Evolutionary conservation across 2,888 invertebrate species (phyloP).

Genomic region (Drosophila falleni): DNA sequence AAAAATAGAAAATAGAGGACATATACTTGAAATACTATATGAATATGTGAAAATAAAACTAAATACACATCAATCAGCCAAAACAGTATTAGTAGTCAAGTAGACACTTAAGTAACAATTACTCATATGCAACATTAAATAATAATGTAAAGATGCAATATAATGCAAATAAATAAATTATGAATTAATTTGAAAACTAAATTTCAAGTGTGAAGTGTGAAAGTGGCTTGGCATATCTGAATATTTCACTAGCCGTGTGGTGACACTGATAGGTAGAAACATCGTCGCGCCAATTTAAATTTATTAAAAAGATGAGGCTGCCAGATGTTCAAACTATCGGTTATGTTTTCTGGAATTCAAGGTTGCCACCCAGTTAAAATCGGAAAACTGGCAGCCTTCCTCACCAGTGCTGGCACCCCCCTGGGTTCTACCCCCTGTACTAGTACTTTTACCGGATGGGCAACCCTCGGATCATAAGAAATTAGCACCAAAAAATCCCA

Average conservation of each 20-base stretch:
- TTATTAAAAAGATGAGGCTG: too few species aligned
- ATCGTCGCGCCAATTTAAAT: too few species aligned
- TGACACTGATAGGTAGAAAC: constrained; percentile 3
- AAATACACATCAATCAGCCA: constrained; percentile 64
- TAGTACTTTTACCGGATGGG: too few species aligned
- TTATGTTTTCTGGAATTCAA: too few species aligned
- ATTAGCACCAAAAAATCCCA: too few species aligned
- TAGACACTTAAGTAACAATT: constrained; percentile 59
- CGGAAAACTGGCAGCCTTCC: too few species aligned
- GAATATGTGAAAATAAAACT: constrained; percentile 39
- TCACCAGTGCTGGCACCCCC: too few species aligned
- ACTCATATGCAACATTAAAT: constrained; percentile 52
- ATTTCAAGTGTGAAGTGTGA: not conserved
- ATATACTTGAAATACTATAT: constrained; percentile 32
- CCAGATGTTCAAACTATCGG: too few species aligned
- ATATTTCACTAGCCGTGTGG: not conserved
- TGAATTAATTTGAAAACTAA: constrained; percentile 43
- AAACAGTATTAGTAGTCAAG: constrained; percentile 71
- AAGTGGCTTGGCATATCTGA: too few species aligned
- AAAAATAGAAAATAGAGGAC: constrained; percentile 47
- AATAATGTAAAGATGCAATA: constrained; percentile 48
- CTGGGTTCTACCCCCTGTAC: too few species aligned
- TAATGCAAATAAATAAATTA: constrained; percentile 53
- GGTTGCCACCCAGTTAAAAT: too few species aligned
- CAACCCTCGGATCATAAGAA: too few species aligned